Evolutionary conservation across 2,797 vertebrate genomes (phyloP).

Genomic region (Oophaga sylvatica): DNA sequence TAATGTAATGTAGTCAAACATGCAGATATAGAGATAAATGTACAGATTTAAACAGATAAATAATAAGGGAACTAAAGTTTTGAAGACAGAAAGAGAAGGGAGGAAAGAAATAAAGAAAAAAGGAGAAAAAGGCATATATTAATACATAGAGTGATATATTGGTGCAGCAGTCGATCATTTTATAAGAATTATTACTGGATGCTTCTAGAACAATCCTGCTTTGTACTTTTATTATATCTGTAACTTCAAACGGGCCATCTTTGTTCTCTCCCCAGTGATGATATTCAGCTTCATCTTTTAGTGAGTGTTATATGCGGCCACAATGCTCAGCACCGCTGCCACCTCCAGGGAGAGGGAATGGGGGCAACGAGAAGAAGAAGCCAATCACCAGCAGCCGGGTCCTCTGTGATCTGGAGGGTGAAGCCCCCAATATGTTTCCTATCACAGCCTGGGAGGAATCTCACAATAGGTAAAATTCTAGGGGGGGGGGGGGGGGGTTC

Average conservation of each 20-base stretch:
- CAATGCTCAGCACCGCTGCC: constrained; percentile 4
- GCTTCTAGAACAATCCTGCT: constrained; percentile 8
- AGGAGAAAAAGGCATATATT: not conserved
- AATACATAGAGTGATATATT: not conserved
- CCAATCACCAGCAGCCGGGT: not conserved
- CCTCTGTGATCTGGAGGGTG: not conserved
- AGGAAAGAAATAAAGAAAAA: not conserved
- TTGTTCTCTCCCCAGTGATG: constrained; percentile 34
- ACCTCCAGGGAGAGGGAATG: constrained; percentile 29
- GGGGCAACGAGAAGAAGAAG: not conserved
- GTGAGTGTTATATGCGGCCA: constrained; percentile 30
- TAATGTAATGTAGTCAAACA: not conserved
- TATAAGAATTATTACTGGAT: not conserved
- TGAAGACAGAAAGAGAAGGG: not conserved
- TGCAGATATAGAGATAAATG: not conserved
- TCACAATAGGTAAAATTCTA: not conserved
- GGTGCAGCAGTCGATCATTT: not conserved
- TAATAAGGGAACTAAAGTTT: not conserved
- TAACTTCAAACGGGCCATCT: constrained; percentile 25
- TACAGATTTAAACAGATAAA: not conserved
- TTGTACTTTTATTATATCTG: constrained; percentile 48
- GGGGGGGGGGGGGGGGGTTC: not conserved
- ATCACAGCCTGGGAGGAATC: not conserved
- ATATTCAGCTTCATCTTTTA: constrained; percentile 16
- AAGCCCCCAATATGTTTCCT: constrained; percentile 17